A percentile compares a stretch with the other conserved stretches of the same genome.
Evolutionary conservation across 2,888 invertebrate species (phyloP).

Genomic region (Papilio elwesi): DNA sequence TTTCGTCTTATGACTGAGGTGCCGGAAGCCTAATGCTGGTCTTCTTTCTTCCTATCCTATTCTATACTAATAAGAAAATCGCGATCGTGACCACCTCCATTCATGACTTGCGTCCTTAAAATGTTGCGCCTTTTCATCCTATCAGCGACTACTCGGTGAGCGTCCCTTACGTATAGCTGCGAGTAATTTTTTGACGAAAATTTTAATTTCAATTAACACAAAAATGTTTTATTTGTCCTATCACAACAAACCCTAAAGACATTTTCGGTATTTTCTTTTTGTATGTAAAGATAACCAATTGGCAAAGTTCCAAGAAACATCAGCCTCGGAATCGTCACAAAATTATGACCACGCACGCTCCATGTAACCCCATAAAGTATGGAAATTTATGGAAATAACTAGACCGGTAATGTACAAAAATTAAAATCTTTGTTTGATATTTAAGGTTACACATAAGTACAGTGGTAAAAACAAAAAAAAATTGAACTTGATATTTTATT

Average conservation of each 20-base stretch:
- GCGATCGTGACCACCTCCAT: too few relatives aligned
- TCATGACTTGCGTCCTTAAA: too few relatives aligned
- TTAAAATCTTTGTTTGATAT: slow-evolving; percentile 6
- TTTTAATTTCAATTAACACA: not conserved
- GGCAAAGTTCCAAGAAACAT: slow-evolving; percentile 23
- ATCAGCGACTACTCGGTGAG: too few relatives aligned
- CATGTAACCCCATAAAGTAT: slow-evolving; percentile 23
- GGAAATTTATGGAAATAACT: slow-evolving; percentile 7
- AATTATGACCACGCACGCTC: slow-evolving; percentile 31
- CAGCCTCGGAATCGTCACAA: slow-evolving; percentile 14
- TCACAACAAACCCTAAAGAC: not conserved
- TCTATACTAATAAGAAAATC: too few relatives aligned
- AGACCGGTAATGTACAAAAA: slow-evolving; percentile 4
- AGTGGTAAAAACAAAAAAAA: not conserved
- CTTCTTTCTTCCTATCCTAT: too few relatives aligned
- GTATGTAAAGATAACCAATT: slow-evolving; percentile 10
- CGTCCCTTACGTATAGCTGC: too few relatives aligned
- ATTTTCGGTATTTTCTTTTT: slow-evolving; percentile 1
- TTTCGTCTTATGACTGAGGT: too few relatives aligned
- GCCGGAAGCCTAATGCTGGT: too few relatives aligned
- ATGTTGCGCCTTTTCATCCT: too few relatives aligned
- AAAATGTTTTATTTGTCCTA: not conserved
- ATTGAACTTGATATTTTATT: not conserved
- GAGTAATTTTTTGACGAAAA: too few relatives aligned
- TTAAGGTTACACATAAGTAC: not conserved